Percentiles rank a stretch among this genome's conserved stretches.
Evolutionary conservation across 2,797 vertebrate genomes (phyloP).

Genomic region (Meda fulgida): DNA sequence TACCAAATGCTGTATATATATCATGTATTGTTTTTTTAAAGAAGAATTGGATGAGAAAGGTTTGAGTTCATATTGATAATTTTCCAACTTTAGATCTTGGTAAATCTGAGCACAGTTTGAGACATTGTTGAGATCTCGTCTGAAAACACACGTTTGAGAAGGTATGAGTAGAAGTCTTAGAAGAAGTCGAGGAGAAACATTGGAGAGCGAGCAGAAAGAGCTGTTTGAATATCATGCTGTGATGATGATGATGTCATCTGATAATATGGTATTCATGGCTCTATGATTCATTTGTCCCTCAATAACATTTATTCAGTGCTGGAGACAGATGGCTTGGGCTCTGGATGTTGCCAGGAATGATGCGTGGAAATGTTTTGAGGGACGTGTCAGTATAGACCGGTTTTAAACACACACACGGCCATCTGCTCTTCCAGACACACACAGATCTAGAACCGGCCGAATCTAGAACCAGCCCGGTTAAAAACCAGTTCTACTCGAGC

Average conservation of each 20-base stretch:
- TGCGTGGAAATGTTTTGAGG: slow-evolving; percentile 30
- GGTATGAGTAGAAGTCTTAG: no score
- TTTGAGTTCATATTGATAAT: neutral
- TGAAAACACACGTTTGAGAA: neutral
- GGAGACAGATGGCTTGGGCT: slow-evolving; percentile 57
- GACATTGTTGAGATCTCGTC: neutral
- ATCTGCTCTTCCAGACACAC: slow-evolving; percentile 46
- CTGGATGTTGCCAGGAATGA: slow-evolving; percentile 32
- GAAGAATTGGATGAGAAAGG: neutral
- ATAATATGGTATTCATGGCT: slow-evolving; percentile 29
- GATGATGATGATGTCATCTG: slow-evolving; percentile 20
- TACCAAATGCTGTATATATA: neutral
- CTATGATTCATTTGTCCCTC: slow-evolving; percentile 23
- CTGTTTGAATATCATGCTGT: slow-evolving; percentile 22
- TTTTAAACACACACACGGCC: slow-evolving; percentile 41
- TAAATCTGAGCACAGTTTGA: neutral
- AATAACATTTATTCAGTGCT: slow-evolving; percentile 34
- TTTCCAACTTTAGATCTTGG: neutral
- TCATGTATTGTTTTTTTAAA: neutral
- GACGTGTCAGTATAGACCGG: slow-evolving; percentile 13
- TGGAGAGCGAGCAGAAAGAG: no score
- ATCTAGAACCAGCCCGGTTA: slow-evolving; percentile 20
- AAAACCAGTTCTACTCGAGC: neutral
- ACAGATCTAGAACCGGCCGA: neutral
- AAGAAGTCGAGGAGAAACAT: neutral